phyloP scores from a whole-genome alignment of 2,888 invertebrate genomes.

The Pristionchus exspectatus region DNA sequence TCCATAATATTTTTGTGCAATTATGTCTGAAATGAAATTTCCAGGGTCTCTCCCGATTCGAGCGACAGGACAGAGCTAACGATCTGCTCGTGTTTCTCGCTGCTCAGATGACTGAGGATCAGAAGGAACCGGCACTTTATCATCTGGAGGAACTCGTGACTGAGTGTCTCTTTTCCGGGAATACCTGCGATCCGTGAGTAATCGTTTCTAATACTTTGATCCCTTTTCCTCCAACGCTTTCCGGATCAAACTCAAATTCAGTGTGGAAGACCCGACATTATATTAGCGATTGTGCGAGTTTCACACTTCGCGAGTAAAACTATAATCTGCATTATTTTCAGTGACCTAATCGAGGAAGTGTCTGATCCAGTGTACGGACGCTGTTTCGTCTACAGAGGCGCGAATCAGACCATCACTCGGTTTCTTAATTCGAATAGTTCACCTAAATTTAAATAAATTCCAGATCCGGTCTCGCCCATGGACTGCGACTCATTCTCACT shows the following conservation, averaged over 20 bases:
- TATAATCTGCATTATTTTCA: too few species aligned
- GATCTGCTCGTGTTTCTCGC: slow-evolving; percentile 39
- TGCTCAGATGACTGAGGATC: slow-evolving; percentile 14
- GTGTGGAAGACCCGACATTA: too few species aligned
- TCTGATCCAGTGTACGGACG: slow-evolving; percentile 51
- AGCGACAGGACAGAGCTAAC: slow-evolving; percentile 3
- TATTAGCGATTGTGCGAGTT: too few species aligned
- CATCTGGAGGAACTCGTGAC: slow-evolving; percentile 36
- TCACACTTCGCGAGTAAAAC: too few species aligned
- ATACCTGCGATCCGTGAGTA: slow-evolving; percentile 41
- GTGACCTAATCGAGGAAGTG: neutral
- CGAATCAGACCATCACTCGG: slow-evolving; percentile 34
- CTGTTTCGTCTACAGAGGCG: slow-evolving; percentile 51
- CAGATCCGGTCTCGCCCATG: slow-evolving; percentile 22
- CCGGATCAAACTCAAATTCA: too few species aligned
- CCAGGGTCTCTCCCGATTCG: slow-evolving; percentile 42
- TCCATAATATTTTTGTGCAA: neutral
- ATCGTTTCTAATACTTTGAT: too few species aligned
- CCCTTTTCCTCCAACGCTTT: neutral
- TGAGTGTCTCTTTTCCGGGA: slow-evolving; percentile 47
- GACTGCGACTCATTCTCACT: slow-evolving; percentile 52
- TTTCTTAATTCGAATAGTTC: neutral
- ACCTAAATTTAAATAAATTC: neutral
- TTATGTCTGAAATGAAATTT: neutral
- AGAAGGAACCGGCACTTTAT: slow-evolving; percentile 52